phyloP scores from a whole-genome alignment of 2,888 invertebrate species.

The Tupiocoris notatus region DNA sequence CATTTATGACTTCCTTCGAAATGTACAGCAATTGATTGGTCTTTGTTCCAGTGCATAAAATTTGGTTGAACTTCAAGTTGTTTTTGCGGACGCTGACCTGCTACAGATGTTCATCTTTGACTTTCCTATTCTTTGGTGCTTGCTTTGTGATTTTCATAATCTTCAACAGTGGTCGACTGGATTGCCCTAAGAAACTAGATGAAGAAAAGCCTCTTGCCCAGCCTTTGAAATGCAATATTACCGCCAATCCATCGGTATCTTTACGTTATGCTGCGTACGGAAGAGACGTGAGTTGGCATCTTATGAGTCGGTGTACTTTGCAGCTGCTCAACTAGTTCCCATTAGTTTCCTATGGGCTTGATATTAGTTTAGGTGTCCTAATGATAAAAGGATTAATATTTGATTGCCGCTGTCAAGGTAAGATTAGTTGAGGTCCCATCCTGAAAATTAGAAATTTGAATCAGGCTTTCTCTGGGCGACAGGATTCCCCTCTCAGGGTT shows the following conservation, averaged over 20 bases:
- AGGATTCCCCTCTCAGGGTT: too few relatives aligned
- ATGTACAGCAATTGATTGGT: too few relatives aligned
- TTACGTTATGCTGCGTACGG: not conserved
- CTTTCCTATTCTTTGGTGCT: not conserved
- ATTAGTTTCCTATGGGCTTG: too few relatives aligned
- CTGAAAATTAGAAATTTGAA: too few relatives aligned
- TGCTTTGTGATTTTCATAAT: not conserved
- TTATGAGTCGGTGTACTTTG: too few relatives aligned
- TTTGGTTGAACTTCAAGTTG: slow-evolving; percentile 13
- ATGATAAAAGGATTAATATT: too few relatives aligned
- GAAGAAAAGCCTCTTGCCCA: not conserved
- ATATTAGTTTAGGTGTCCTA: too few relatives aligned
- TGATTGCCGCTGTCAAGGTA: too few relatives aligned
- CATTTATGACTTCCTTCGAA: too few relatives aligned
- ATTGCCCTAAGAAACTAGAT: not conserved
- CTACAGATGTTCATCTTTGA: not conserved
- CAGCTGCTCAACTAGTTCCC: too few relatives aligned
- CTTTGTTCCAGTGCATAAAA: slow-evolving; percentile 11
- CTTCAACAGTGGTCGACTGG: not conserved
- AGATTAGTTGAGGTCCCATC: too few relatives aligned
- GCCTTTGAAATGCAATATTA: not conserved
- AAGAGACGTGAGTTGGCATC: not conserved
- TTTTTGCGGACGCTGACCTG: not conserved
- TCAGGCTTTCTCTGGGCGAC: not conserved
- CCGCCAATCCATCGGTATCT: not conserved